Percentiles rank a stretch among this genome's conserved stretches.
Evolutionary conservation across 1,140 invertebrate genomes (phyloP).

Genomic region (Lepeophtheirus salmonis): DNA sequence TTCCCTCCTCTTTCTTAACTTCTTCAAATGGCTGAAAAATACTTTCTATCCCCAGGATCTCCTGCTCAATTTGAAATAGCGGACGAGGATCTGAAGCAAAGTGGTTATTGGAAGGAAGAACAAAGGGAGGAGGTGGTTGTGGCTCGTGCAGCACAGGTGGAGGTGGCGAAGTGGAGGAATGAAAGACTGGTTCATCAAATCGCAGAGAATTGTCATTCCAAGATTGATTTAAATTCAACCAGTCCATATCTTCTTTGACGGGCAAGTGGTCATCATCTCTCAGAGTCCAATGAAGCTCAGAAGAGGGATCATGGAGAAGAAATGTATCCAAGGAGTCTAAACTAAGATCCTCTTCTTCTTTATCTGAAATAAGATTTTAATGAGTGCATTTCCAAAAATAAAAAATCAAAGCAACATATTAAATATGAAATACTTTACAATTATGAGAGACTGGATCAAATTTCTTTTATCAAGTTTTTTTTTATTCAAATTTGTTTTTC

Average conservation of each 20-base stretch:
- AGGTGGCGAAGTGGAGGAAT: background rate
- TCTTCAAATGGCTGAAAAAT: background rate
- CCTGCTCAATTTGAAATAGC: background rate
- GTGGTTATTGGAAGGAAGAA: background rate
- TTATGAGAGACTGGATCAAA: no score
- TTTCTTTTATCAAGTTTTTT: no score
- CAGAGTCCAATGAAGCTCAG: background rate
- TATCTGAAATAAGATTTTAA: no score
- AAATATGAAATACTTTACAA: no score
- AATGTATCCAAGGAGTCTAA: background rate
- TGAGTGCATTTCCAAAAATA: no score
- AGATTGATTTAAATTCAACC: background rate
- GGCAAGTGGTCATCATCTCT: background rate
- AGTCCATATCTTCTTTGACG: background rate
- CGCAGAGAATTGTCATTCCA: background rate
- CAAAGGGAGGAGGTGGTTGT: background rate
- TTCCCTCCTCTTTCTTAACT: background rate
- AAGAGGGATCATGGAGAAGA: background rate
- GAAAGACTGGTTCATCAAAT: background rate
- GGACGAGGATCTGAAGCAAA: background rate
- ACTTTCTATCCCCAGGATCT: background rate
- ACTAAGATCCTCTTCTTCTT: conserved; percentile 2
- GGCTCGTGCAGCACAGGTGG: background rate
- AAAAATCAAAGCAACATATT: no score
- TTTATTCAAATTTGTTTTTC: no score